Percentiles rank a stretch among this genome's conserved stretches.
Conservation (phyloP, 2,113 vertebrate genomes). For the Cyanoramphus novaezelandiae region DNA sequence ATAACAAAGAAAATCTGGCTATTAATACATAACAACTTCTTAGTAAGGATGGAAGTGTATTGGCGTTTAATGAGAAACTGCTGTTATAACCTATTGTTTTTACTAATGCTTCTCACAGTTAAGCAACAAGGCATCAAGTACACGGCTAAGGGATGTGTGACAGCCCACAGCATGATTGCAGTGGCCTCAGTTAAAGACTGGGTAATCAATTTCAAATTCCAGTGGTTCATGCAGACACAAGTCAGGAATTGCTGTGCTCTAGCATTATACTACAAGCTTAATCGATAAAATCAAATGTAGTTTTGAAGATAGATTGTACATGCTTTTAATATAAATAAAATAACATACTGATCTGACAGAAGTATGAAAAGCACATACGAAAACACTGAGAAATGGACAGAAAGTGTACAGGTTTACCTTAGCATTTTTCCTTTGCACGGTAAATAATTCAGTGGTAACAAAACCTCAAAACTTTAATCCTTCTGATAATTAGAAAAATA, state of each 20-base stretch:
- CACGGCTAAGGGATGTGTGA: not conserved
- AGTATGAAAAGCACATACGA: not conserved
- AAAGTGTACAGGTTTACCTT: not conserved
- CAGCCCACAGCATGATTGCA: not conserved
- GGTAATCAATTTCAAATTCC: not conserved
- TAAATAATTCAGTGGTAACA: not conserved
- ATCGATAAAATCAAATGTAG: not conserved
- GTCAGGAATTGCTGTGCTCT: not conserved
- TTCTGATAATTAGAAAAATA: not conserved
- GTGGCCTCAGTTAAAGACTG: not conserved
- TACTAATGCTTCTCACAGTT: not conserved
- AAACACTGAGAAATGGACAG: rapidly evolving
- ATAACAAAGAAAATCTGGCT: not conserved
- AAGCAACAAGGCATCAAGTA: not conserved
- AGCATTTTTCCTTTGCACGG: not conserved
- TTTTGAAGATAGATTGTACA: not conserved
- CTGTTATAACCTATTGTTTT: not conserved
- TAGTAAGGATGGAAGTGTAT: not conserved
- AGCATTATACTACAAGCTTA: not conserved
- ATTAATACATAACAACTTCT: not conserved
- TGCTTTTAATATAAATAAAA: not conserved
- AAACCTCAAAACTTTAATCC: not conserved
- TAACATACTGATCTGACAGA: not conserved
- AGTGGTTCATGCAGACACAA: not conserved
- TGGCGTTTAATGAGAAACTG: not conserved